Conservation (phyloP, 2,113 vertebrate species). For the Lepidiolamprologus cunningtoni region DNA sequence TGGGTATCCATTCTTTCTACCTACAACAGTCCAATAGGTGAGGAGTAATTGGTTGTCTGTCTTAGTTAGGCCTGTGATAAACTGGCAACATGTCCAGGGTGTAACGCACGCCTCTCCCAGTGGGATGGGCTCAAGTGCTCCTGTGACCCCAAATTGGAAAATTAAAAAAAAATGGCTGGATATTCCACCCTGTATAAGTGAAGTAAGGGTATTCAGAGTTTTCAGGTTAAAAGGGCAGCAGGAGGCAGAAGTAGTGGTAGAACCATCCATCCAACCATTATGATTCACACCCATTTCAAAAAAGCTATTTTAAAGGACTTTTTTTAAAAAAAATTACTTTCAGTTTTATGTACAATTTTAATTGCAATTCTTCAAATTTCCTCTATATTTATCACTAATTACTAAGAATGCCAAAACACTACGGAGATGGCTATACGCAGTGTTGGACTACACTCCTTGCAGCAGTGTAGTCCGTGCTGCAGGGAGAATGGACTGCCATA, state of each 20-base stretch:
- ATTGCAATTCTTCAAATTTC: neutral
- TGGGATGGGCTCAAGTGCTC: neutral
- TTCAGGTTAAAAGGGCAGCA: neutral
- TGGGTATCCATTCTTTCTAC: neutral
- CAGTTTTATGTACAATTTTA: neutral
- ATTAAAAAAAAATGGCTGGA: neutral
- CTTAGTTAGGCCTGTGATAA: neutral
- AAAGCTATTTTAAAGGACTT: neutral
- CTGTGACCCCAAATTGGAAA: neutral
- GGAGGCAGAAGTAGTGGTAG: neutral
- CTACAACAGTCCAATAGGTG: neutral
- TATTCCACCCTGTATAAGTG: neutral
- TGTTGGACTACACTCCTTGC: neutral
- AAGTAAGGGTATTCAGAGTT: neutral
- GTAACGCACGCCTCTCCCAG: neutral
- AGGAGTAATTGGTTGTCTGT: neutral
- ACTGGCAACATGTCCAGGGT: neutral
- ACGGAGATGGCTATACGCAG: neutral
- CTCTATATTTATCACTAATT: neutral
- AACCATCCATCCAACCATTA: neutral
- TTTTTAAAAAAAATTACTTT: fast-evolving
- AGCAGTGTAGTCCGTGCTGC: neutral
- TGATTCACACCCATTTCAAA: neutral
- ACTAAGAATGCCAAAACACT: neutral
- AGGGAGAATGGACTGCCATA: neutral